Evolutionary conservation across 2,888 invertebrate genomes (phyloP), one percentile per base, ranked within the genome.

Genomic region (Cheilosia vernalis): DNA sequence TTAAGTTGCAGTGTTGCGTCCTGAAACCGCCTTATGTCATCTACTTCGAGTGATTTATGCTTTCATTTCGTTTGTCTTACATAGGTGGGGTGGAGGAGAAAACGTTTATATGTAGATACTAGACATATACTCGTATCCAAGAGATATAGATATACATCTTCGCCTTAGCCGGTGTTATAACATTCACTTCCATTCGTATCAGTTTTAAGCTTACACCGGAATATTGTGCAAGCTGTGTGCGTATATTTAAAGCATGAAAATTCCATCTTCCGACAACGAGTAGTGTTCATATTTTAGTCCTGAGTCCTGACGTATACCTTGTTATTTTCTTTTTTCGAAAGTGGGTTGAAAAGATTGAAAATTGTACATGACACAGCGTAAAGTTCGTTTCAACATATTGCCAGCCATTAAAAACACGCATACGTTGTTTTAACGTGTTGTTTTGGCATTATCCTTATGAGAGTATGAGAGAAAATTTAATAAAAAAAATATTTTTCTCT

Each of bases 1-100:
- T 74, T 74, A 74, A 69, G 7, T 60, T 76, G 63, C 69, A 81
- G 63, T 44, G 19, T 64, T 82, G 76, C 76, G 70, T 82, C 64
- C 37, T 17, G 37, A 44, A 70, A 82, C 76, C 81, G 76, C 56
- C 81, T 82, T 82, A 82, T 49, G 51, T 51, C 69, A 53, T 6
- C 17, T 10, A 10, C 17, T n/a, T 19, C 33, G 64, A 76, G 76
- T 82, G 70, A 64, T 82, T 82, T 76, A 79, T 79, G 78, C 51
- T 72, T 78, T 78, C 76, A 69, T 81, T 82, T 70, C 58, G 44
- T 47, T 63, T 76, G 70, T 58, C 44, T 21, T 40, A 13, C 37
- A 44, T 37, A 40, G 51, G 51, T 1, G 4, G 6, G 27, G 6
- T 10, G 5, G 27, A n/a, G 7, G 9, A 13, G 4, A 27, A 27